Conservation (phyloP, 30 jellyfish, hydroid and myxozoan genomes). For the Aurelia aurita region DNA sequence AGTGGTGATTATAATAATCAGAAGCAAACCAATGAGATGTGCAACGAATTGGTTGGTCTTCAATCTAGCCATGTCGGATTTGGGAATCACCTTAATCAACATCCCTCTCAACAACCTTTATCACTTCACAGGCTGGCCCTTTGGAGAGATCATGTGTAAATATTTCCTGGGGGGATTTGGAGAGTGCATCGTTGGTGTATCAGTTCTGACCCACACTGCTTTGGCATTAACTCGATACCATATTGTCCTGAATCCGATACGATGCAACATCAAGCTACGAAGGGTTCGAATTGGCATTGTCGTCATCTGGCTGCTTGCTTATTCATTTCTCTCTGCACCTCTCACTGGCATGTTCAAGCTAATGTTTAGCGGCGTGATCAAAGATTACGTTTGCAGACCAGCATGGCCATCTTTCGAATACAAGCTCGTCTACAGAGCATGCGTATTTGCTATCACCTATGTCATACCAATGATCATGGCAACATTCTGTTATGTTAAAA, state of each 20-base stretch:
- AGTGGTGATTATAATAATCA: conserved; percentile 36
- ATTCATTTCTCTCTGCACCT: conserved; percentile 69
- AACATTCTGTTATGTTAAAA: conserved; percentile 68
- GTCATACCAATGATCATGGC: conserved; percentile 76
- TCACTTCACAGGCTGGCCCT: conserved; percentile 82
- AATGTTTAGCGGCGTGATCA: conserved; percentile 31
- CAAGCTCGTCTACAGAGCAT: conserved; percentile 60
- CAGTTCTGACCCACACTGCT: conserved; percentile 86
- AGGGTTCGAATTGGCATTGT: conserved; percentile 57
- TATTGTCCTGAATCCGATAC: conserved; percentile 61
- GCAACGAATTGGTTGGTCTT: conserved; percentile 80
- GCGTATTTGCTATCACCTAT: conserved; percentile 65
- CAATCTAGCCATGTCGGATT: conserved; percentile 71
- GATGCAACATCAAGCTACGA: conserved; percentile 23
- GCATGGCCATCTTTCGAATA: conserved; percentile 65
- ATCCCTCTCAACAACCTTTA: conserved; percentile 68
- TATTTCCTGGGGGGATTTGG: conserved; percentile 68
- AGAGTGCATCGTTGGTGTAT: conserved; percentile 88
- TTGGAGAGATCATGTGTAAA: conserved; percentile 73
- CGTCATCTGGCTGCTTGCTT: conserved; percentile 73
- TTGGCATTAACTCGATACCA: conserved; percentile 70
- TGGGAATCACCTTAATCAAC: conserved; percentile 60
- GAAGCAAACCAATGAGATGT: conserved; percentile 36
- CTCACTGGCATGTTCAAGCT: conserved; percentile 65
- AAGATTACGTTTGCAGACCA: conserved; percentile 61